A percentile compares a stretch with the other conserved stretches of the same genome.
Evolutionary conservation across 2,797 vertebrate genomes (phyloP).

Genomic region (Hippocampus kuda): DNA sequence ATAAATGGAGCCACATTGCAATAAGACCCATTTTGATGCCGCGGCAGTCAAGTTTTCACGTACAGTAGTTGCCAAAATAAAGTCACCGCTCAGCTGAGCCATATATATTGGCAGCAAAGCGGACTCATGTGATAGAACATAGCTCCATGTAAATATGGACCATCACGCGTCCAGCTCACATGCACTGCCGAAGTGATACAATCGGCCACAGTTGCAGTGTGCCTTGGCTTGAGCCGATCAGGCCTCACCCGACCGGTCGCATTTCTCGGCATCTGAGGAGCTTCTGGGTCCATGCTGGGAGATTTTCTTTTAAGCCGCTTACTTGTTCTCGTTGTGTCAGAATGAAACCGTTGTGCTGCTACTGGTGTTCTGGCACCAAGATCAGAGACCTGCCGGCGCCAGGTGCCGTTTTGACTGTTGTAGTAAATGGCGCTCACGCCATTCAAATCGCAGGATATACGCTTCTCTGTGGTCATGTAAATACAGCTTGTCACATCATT

Average conservation of each 20-base stretch:
- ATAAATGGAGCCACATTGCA: neutral
- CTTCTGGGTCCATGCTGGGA: slow-evolving; percentile 38
- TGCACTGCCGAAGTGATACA: slow-evolving; percentile 29
- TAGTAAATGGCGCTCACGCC: neutral
- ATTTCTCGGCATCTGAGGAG: slow-evolving; percentile 33
- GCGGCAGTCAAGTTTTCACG: neutral
- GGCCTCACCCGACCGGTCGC: slow-evolving; percentile 21
- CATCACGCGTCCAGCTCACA: slow-evolving; percentile 24
- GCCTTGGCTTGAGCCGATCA: slow-evolving; percentile 16
- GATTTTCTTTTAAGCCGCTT: slow-evolving; percentile 68
- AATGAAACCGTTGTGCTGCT: slow-evolving; percentile 33
- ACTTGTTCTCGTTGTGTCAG: slow-evolving; percentile 52
- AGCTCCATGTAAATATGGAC: slow-evolving; percentile 25
- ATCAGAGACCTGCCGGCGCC: neutral
- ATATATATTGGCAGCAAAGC: slow-evolving; percentile 33
- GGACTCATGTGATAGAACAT: slow-evolving; percentile 25
- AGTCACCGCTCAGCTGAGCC: neutral
- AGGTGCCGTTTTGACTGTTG: neutral
- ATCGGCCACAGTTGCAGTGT: slow-evolving; percentile 38
- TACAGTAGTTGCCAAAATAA: neutral
- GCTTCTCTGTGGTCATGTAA: no score
- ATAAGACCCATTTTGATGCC: neutral
- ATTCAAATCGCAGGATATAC: neutral
- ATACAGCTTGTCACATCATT: neutral
- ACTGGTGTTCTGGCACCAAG: slow-evolving; percentile 21